Evolutionary conservation across 2,113 vertebrate species (phyloP).

Genomic region (Peromyscus maniculatus): DNA sequence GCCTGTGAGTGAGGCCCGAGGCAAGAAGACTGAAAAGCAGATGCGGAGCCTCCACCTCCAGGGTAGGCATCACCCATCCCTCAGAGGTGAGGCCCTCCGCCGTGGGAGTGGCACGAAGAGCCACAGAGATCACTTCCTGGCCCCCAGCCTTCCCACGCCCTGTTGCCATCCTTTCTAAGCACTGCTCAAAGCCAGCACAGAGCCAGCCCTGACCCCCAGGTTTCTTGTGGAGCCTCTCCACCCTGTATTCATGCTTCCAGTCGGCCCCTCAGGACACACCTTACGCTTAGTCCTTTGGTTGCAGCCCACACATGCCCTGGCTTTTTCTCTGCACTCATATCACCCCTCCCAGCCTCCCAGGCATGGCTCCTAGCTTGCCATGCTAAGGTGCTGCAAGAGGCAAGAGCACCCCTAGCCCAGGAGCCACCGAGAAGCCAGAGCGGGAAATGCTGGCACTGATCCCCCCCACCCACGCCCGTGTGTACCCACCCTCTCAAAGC

Average conservation of each 20-base stretch:
- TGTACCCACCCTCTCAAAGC: neutral
- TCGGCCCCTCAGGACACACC: conserved; percentile 73
- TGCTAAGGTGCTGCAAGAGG: neutral
- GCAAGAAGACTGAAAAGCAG: neutral
- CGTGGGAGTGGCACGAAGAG: conserved; percentile 49
- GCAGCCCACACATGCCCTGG: conserved; percentile 74
- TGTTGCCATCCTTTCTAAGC: conserved; percentile 17
- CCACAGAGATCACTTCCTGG: conserved; percentile 61
- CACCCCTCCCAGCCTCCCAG: conserved; percentile 45
- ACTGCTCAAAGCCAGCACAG: neutral
- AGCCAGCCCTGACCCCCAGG: conserved; percentile 70
- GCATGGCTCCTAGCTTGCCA: neutral
- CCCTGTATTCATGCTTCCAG: conserved; percentile 8
- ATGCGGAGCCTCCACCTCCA: neutral
- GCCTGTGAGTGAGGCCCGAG: neutral
- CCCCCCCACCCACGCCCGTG: too few relatives aligned
- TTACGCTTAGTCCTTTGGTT: conserved; percentile 35
- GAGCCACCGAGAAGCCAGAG: neutral
- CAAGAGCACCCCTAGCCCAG: neutral
- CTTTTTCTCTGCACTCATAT: neutral
- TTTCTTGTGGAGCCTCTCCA: conserved; percentile 60
- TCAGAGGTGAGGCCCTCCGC: neutral
- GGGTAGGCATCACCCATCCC: neutral
- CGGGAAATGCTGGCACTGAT: neutral
- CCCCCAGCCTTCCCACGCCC: conserved; percentile 48